Base-by-base conservation (phyloP, 1,140 invertebrate genomes). In the Panagrolaimus sp. region DNA sequence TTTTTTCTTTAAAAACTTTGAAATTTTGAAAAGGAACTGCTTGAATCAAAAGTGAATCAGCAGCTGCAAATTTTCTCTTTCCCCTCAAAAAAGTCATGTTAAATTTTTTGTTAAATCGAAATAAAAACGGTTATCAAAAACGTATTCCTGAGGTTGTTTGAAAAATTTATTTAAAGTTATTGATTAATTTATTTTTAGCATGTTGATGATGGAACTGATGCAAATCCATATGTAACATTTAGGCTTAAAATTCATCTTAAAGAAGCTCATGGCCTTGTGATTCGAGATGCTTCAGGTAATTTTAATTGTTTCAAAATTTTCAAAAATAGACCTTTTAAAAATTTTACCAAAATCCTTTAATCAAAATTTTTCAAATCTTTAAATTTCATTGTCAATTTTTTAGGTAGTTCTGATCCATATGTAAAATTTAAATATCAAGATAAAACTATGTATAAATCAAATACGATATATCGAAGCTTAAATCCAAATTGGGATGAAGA, bases 401-500 rank as follows among this genome's bases (percentile, higher is more conserved):
- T 52, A 78, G 85, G 86, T 32, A 84, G 83, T 17, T 86, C 85
- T 76, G 86, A 87, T 75, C 86, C 86, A 0, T 87, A 87, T 76
- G 85, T 87, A 1, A 87, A 87, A 74, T 85, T 86, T 75, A 85
- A 85, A 69, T 78, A 85, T 63, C 81, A 80, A 10, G 78, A 75
- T 21, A 83, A 84, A 69, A 76, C 78, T 38, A 72, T 83, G 17
- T 86, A 85, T 72, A 85, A 84, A 75, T 85, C 82, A 74, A 80
- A 83, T 64, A 86, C 80, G 43, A 76, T 87, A 5, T 82, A 74
- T 63, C 85, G 85, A 73, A 85, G 84, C 70, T 76, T 87, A n/a
- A 87, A 87, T 76, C 86, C 86, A n/a, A 74, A 78, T 43, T 87
- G 86, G 86, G 83, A 87, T 65, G 86, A 87, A 76, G 80, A 80